Percentiles rank a stretch among this genome's conserved stretches.
These are phyloP conservation scores for Sthenelais limicola DNA, from an alignment of 2,888 invertebrate genomes.

Conservation along the genomic window DNA sequence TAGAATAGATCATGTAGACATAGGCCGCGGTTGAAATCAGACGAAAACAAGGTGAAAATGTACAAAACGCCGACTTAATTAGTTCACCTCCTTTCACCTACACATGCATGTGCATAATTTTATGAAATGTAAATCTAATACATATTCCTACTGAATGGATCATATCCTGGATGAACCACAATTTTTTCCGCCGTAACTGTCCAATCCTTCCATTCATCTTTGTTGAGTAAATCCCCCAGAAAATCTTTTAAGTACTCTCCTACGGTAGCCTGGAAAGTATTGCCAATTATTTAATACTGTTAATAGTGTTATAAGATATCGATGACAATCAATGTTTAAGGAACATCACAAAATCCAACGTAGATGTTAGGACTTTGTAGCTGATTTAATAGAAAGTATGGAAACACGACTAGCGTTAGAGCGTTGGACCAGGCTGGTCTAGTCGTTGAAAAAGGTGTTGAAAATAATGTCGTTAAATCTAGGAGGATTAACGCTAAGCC, in stretches of 20 bases:
- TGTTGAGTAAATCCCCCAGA: constrained; percentile 17
- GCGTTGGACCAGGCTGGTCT: too few relatives aligned
- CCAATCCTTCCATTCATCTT: constrained; percentile 50
- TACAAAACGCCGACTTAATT: not conserved
- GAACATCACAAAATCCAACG: too few relatives aligned
- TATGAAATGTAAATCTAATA: not conserved
- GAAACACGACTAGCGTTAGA: too few relatives aligned
- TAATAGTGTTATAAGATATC: too few relatives aligned
- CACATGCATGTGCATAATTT: not conserved
- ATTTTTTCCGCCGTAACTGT: constrained; percentile 55
- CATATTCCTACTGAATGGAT: not conserved
- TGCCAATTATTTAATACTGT: not conserved
- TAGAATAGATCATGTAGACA: not conserved
- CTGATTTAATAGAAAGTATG: too few relatives aligned
- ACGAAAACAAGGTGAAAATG: not conserved
- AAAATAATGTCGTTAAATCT: not conserved
- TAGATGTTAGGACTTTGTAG: too few relatives aligned
- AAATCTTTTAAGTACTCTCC: constrained; percentile 18
- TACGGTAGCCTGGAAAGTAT: constrained; percentile 19
- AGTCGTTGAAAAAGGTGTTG: not conserved
- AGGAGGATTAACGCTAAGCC: not conserved
- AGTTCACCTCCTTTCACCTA: too few relatives aligned
- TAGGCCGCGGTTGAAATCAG: not conserved
- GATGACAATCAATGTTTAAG: too few relatives aligned
- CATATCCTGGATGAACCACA: constrained; percentile 58